These are phyloP conservation scores for Lepidurus apus DNA, from an alignment of 1,140 invertebrate genomes.

Conservation along the genomic window DNA sequence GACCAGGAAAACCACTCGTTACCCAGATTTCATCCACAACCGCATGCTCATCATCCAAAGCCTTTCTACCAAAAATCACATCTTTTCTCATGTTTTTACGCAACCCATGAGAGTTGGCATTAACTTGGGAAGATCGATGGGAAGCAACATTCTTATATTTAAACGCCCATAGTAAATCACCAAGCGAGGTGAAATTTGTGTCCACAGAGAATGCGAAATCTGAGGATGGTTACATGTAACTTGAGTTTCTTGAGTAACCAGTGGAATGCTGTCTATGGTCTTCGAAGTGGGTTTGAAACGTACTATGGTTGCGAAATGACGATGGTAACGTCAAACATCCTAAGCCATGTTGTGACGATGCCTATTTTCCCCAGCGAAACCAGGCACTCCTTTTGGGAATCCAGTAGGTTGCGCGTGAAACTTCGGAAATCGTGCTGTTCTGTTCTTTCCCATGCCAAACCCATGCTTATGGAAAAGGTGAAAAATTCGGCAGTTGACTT, in stretches of 20 bases:
- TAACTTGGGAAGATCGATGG: background rate
- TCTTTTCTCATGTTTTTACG: background rate
- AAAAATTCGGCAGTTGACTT: constrained; percentile 7
- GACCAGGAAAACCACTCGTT: background rate
- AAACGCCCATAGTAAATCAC: background rate
- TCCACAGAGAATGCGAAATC: background rate
- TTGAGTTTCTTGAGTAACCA: too few species aligned
- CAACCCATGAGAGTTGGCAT: background rate
- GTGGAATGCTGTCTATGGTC: too few species aligned
- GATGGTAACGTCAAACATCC: too few species aligned
- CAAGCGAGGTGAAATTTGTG: background rate
- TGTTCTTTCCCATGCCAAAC: background rate
- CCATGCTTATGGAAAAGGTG: background rate
- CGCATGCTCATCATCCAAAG: background rate
- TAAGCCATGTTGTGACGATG: too few species aligned
- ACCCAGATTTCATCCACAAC: background rate
- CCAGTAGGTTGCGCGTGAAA: background rate
- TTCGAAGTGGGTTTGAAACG: too few species aligned
- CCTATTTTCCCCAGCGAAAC: background rate
- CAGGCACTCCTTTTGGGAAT: background rate
- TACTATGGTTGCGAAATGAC: too few species aligned
- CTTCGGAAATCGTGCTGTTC: background rate
- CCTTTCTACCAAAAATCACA: background rate
- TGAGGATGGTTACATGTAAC: background rate
- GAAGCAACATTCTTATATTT: background rate